Evolutionary conservation across 2,797 vertebrate genomes (phyloP), one percentile per base, ranked within the genome.

Genomic region (Hippocampus kuda): DNA sequence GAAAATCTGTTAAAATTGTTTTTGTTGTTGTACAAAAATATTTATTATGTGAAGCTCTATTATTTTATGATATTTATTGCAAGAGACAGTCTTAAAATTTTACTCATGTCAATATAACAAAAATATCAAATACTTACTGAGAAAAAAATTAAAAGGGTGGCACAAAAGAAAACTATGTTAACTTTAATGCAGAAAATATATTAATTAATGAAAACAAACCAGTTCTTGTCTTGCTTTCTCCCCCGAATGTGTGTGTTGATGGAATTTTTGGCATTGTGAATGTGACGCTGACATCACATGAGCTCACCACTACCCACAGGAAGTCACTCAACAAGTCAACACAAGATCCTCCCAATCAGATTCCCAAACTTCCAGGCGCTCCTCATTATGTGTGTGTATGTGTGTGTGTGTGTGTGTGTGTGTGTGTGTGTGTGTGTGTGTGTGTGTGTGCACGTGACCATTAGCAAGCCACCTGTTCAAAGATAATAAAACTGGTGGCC

Each of bases 11-110:
- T 94, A 82, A 94, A 95, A 92, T 93, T 93, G 18, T 68, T 60
- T 24, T 94, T 94, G 93, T 96, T 94, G 93, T 94, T 95, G 63
- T 65, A 66, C 27, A 94, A 96, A 94, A 96, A 96, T 99, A 99
- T 99, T 99, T 99, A 99, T 99, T 98, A 96, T 93, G 94, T 95
- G 94, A 98, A 97, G 95, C 93, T 95, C 92, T 99, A 97, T 98
- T 98, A 98, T 99, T 98, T 99, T 98, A 99, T 98, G 95, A 94
- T 99, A 99, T 99, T 99, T 99, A 99, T 98, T 98, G 92, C 93
- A 93, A 98, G 94, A 93, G 92, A 95, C 94, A 94, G 94, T 91
- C 90, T 91, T 93, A 96, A 94, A 90, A 67, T 51, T 94, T 94
- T 96, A 96, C 94, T 94, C 93, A 91, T 97, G 94, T 95, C 93